phyloP scores from a whole-genome alignment of 1,140 invertebrate genomes.

The Agrilus planipennis region DNA sequence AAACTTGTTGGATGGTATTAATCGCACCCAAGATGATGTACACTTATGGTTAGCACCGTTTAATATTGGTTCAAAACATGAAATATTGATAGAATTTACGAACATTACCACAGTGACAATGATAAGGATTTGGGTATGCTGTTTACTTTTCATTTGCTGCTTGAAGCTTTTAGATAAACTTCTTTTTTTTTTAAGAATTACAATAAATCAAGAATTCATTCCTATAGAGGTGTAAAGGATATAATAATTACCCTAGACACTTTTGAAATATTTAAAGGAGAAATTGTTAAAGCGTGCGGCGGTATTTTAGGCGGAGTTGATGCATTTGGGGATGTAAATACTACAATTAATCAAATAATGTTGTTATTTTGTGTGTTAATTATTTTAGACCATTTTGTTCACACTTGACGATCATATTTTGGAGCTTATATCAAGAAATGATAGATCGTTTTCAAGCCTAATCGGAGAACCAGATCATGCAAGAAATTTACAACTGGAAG shows the following conservation, averaged over 20 bases:
- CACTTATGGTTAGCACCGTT: slow-evolving; percentile 65
- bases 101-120: slow-evolving; percentile 48
- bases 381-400: slow-evolving; percentile 64
- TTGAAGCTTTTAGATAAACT: slow-evolving; percentile 12
- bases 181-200: slow-evolving; percentile 53
- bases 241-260: slow-evolving; percentile 59
- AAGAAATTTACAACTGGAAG: slow-evolving; percentile 18
- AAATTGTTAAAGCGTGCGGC: slow-evolving; percentile 64
- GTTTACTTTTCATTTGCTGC: slow-evolving; percentile 7
- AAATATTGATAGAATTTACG: slow-evolving; percentile 47
- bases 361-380: slow-evolving; percentile 1
- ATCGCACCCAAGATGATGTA: slow-evolving; percentile 60
- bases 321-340: slow-evolving; percentile 67
- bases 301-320: slow-evolving; percentile 54
- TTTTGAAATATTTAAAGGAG: slow-evolving; percentile 59
- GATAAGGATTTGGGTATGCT: slow-evolving; percentile 66
- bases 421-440: slow-evolving; percentile 58
- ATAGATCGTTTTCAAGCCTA: slow-evolving; percentile 49
- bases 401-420: slow-evolving; percentile 63
- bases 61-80: slow-evolving; percentile 41
- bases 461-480: slow-evolving; percentile 33
- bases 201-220: slow-evolving; percentile 76
- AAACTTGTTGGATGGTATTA: slow-evolving; percentile 58
- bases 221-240: slow-evolving; percentile 58
- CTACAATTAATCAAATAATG: not conserved